Conservation (phyloP, 2,797 vertebrate genomes). For the Sebastes ruberrimus region DNA sequence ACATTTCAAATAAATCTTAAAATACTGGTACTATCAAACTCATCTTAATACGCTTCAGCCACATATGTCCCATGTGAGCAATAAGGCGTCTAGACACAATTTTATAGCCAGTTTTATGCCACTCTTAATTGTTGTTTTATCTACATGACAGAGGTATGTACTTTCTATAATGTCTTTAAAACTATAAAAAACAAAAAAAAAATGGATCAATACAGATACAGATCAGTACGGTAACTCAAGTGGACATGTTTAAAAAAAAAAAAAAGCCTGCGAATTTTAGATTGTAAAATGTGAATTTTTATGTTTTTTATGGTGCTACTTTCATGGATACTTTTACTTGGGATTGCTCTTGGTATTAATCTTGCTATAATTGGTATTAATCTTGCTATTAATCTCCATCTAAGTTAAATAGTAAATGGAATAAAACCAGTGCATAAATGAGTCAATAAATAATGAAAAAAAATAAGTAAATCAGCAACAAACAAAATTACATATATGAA, state of each 20-base stretch:
- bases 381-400: neutral
- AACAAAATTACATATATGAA: neutral
- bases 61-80: conserved; percentile 42
- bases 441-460: neutral
- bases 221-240: conserved; percentile 7
- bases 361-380: too few relatives aligned
- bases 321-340: neutral
- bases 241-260: neutral
- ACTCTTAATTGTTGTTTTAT: conserved; percentile 56
- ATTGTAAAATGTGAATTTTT: neutral
- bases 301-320: neutral
- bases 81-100: conserved; percentile 53
- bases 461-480: neutral
- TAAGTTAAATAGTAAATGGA: neutral
- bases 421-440: neutral
- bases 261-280: neutral
- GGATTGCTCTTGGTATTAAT: neutral
- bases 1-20: conserved; percentile 25
- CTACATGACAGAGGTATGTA: conserved; percentile 27
- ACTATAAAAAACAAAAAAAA: conserved; percentile 34
- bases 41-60: conserved; percentile 29
- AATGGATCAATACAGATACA: conserved; percentile 30
- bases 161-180: conserved; percentile 29
- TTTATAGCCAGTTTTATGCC: conserved; percentile 55
- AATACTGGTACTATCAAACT: conserved; percentile 36